Evolutionary conservation across 1,140 invertebrate genomes (phyloP), one percentile per base, ranked within the genome.

Genomic region (Drosophila pectinifera): DNA sequence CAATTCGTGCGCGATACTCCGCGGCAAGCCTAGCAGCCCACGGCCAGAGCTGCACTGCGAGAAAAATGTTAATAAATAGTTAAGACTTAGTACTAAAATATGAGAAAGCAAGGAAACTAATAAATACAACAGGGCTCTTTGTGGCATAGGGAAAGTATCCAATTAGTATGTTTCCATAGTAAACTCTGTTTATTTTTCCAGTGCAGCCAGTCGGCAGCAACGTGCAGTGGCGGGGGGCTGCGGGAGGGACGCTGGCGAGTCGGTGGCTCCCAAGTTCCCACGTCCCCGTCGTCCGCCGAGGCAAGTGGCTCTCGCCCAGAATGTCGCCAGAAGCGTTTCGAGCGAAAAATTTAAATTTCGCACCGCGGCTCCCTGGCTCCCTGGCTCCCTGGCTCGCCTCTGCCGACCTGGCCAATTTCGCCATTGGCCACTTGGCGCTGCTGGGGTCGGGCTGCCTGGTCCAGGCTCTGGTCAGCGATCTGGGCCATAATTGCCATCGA

Each of bases 341-440:
- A 83, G 80, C 80, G 84, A 88, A 88, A 63, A 88, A 89, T 88
- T 88, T 88, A 89, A 88, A 88, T 88, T 88, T 88, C 84, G 84
- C 84, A 89, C 82, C 82, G 84, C 79, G 49, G 65, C 64, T 85
- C 63, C n/a, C n/a, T n/a, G n/a, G n/a, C n/a, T 85, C 84, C 85
- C 48, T 51, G 43, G 10, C 43, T n/a, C n/a, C n/a, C n/a, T 56
- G 24, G 22, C 45, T 53, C 54, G 43, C 48, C 31, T 46, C n/a
- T n/a, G n/a, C n/a, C n/a, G n/a, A n/a, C n/a, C n/a, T n/a, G n/a
- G n/a, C n/a, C n/a, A n/a, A n/a, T n/a, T n/a, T 56, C 55, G 31
- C 31, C 43, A n/a, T 67, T 82, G 53, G 51, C 57, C 76, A 41
- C 63, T 74, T 26, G 51, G 24, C 42, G 16, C 28, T 36, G 49